Conservation (phyloP, 2,113 vertebrate genomes). For the Muscicapa adusta region DNA sequence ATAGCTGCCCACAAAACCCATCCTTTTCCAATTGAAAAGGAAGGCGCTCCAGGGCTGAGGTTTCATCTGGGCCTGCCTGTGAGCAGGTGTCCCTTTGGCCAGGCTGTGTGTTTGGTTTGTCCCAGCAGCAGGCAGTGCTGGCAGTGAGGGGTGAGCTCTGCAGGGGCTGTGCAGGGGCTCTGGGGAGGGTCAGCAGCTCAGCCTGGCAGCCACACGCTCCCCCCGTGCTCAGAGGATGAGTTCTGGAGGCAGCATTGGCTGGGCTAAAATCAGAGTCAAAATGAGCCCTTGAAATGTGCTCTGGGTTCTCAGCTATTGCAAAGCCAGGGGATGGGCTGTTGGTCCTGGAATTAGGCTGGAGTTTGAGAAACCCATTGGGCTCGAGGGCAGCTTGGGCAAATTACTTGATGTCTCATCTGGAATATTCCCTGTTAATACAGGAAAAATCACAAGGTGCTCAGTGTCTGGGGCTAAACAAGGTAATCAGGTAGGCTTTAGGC, state of each 20-base stretch:
- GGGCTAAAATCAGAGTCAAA: neutral
- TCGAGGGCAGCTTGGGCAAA: neutral
- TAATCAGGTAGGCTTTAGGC: neutral
- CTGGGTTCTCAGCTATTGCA: neutral
- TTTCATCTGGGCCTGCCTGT: neutral
- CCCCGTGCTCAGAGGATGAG: accelerated
- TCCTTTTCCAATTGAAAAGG: neutral
- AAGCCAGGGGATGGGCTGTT: neutral
- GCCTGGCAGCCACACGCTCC: neutral
- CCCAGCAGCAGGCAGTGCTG: neutral
- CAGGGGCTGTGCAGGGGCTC: neutral
- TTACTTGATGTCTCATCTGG: neutral
- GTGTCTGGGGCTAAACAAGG: neutral
- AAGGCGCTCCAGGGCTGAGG: neutral
- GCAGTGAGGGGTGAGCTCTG: neutral
- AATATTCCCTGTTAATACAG: neutral
- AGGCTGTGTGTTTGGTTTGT: neutral
- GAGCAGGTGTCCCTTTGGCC: neutral
- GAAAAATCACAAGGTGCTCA: neutral
- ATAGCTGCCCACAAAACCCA: neutral
- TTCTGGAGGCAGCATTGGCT: neutral
- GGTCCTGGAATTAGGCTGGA: neutral
- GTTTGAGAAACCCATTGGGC: accelerated
- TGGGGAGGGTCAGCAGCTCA: neutral
- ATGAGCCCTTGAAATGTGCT: neutral